Evolutionary conservation across 2,113 vertebrate species (phyloP).

Genomic region (Phyllostomus discolor): DNA sequence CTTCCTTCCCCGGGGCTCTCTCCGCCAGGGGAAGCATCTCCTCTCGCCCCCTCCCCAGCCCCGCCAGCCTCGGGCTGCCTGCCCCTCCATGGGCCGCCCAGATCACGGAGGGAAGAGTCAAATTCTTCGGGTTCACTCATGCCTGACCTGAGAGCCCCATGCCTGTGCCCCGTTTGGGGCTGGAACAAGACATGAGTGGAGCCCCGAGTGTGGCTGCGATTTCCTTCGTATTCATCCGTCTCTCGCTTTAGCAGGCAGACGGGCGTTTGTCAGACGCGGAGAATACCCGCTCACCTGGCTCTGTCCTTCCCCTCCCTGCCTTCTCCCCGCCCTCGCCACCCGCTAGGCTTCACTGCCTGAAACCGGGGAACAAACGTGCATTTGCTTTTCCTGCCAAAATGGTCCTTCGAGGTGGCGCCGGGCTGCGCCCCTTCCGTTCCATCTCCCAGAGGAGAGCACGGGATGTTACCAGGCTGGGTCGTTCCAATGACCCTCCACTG

Average conservation of each 20-base stretch:
- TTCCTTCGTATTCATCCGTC: constrained; percentile 50
- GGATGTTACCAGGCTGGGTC: background rate
- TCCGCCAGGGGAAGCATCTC: background rate
- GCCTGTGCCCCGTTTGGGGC: constrained; percentile 27
- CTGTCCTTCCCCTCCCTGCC: constrained; percentile 1
- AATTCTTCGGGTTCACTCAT: constrained; percentile 60
- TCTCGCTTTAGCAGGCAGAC: constrained; percentile 19
- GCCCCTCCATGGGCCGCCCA: background rate
- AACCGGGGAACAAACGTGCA: background rate
- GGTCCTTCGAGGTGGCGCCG: background rate
- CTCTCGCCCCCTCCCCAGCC: background rate
- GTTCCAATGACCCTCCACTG: background rate
- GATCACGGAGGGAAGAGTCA: constrained; percentile 45
- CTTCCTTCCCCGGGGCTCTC: constrained; percentile 9
- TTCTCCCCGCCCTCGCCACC: background rate
- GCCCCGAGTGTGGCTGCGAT: constrained; percentile 41
- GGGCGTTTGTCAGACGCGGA: constrained; percentile 20
- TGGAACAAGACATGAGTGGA: constrained; percentile 27
- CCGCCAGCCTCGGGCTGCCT: background rate
- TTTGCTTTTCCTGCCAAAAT: background rate
- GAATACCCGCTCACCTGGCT: background rate
- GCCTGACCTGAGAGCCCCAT: constrained; percentile 62
- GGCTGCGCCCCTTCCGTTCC: background rate
- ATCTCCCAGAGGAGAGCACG: background rate
- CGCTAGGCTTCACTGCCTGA: constrained; percentile 1